Evolutionary conservation across 2,888 invertebrate genomes (phyloP).

Genomic region (Pheosia tremula): DNA sequence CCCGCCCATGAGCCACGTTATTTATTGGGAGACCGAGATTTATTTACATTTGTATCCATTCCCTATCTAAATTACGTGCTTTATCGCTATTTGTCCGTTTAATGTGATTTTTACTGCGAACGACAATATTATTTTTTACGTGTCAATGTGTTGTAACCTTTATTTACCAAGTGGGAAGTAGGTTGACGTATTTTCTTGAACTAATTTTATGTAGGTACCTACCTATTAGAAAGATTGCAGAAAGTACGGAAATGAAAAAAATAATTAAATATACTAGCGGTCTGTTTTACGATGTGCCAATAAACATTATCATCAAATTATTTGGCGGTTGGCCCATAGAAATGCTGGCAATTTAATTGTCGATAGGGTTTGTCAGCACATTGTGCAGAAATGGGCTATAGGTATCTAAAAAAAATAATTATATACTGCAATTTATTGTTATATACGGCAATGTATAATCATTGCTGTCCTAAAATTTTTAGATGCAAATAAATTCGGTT

Average conservation of each 20-base stretch:
- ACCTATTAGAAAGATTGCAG: slow-evolving; percentile 9
- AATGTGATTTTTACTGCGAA: slow-evolving; percentile 66
- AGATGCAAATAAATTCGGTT: too few relatives aligned
- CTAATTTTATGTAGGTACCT: slow-evolving; percentile 3
- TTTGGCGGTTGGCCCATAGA: too few relatives aligned
- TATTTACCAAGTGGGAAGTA: background rate
- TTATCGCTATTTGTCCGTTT: slow-evolving; percentile 66
- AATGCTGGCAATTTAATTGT: too few relatives aligned
- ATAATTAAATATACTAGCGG: too few relatives aligned
- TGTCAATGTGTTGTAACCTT: slow-evolving; percentile 3
- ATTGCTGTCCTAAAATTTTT: too few relatives aligned
- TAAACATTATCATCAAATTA: too few relatives aligned
- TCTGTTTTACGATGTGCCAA: too few relatives aligned
- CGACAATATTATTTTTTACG: slow-evolving; percentile 42
- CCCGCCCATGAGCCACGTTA: slow-evolving; percentile 38
- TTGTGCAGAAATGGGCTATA: too few relatives aligned
- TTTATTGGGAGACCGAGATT: slow-evolving; percentile 62
- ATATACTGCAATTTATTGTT: too few relatives aligned
- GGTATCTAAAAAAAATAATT: too few relatives aligned
- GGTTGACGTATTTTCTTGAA: slow-evolving; percentile 2
- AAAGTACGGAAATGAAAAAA: slow-evolving; percentile 7
- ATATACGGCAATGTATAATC: too few relatives aligned
- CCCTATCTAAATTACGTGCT: slow-evolving; percentile 71
- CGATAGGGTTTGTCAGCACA: too few relatives aligned
- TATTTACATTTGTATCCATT: slow-evolving; percentile 71